phyloP scores from a whole-genome alignment of 2,888 invertebrate species.

The Cerceris ruficornis region DNA sequence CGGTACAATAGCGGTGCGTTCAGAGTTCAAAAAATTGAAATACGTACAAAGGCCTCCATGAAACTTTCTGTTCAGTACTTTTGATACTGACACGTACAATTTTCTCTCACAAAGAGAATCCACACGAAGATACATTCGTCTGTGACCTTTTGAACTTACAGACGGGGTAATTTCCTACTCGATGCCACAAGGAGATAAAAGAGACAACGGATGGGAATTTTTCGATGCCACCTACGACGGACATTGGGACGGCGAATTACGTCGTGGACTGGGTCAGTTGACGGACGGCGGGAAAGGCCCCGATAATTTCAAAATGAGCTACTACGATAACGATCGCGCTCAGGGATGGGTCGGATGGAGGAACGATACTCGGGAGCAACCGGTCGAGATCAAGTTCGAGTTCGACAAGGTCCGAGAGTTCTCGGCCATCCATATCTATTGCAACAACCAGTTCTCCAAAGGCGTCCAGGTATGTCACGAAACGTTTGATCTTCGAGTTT shows the following conservation, averaged over 20 bases:
- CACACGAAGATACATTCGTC: neutral
- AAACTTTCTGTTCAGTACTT: too few relatives aligned
- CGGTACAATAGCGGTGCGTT: too few relatives aligned
- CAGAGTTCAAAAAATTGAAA: too few relatives aligned
- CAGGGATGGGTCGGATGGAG: slow-evolving; percentile 96
- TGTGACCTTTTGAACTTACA: slow-evolving; percentile 52
- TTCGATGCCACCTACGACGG: slow-evolving; percentile 94
- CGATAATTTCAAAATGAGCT: slow-evolving; percentile 87
- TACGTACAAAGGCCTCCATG: too few relatives aligned
- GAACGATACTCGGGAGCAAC: slow-evolving; percentile 87
- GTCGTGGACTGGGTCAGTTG: slow-evolving; percentile 91
- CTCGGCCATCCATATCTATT: slow-evolving; percentile 89
- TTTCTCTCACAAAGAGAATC: neutral
- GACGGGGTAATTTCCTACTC: slow-evolving; percentile 93
- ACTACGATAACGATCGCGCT: slow-evolving; percentile 82
- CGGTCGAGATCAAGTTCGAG: slow-evolving; percentile 89
- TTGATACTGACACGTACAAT: neutral
- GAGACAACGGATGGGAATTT: slow-evolving; percentile 89
- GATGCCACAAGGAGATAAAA: slow-evolving; percentile 94
- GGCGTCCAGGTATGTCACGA: slow-evolving; percentile 87
- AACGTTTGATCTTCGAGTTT: neutral
- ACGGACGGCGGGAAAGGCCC: slow-evolving; percentile 91
- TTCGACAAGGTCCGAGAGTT: slow-evolving; percentile 94
- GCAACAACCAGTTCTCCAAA: slow-evolving; percentile 92
- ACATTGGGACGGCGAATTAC: slow-evolving; percentile 88